These are phyloP conservation scores for Darevskia mixta DNA, from an alignment of 2,797 vertebrate genomes.

Conservation along the genomic window DNA sequence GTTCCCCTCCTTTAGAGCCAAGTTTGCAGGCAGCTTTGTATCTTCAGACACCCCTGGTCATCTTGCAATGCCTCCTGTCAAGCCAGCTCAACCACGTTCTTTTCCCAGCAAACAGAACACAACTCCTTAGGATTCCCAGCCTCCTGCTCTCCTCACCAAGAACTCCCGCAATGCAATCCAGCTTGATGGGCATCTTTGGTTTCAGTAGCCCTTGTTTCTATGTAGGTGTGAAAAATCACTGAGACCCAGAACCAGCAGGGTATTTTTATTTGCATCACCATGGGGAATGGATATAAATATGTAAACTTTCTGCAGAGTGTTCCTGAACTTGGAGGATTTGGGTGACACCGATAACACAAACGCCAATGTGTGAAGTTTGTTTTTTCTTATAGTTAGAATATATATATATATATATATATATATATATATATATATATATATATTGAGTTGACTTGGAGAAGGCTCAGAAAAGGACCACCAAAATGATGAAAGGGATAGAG, in stretches of 20 bases:
- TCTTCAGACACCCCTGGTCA: no score
- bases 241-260: background rate
- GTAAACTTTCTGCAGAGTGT: constrained; percentile 31
- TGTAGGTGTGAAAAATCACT: background rate
- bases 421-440: background rate
- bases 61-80: background rate
- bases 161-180: background rate
- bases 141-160: background rate
- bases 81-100: background rate
- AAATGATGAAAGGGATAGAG: no score
- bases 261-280: constrained; percentile 1
- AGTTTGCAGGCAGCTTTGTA: background rate
- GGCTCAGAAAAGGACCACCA: no score
- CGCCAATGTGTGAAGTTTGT: background rate
- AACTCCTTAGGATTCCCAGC: background rate
- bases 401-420: background rate
- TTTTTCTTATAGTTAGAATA: background rate
- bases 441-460: no score
- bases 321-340: background rate
- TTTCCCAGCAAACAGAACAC: background rate
- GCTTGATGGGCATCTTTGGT: background rate
- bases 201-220: background rate
- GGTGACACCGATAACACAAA: background rate
- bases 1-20: background rate
- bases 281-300: constrained; percentile 6